Conservation (phyloP, 2,113 vertebrate species). For the Salvator merianae region DNA sequence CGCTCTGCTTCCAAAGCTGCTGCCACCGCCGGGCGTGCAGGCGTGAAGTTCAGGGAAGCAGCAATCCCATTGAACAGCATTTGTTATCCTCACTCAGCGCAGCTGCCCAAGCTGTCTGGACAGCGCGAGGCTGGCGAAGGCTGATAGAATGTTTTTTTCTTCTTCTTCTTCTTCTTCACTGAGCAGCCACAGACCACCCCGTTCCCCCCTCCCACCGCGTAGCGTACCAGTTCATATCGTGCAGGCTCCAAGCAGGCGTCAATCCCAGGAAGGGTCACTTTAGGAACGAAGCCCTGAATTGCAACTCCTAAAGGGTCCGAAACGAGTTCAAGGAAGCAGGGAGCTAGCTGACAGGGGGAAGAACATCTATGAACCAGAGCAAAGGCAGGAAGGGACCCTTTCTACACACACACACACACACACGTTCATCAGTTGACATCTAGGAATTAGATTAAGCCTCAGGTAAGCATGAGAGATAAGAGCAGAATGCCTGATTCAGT, state of each 20-base stretch:
- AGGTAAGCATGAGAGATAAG: neutral
- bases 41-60: neutral
- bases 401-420: too few relatives aligned
- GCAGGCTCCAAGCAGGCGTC: neutral
- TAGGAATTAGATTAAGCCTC: conserved; percentile 2
- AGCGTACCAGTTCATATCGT: neutral
- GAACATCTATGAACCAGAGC: neutral
- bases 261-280: neutral
- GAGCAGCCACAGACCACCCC: neutral
- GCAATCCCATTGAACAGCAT: too few relatives aligned
- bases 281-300: neutral
- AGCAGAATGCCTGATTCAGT: neutral
- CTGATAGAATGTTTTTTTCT: too few relatives aligned
- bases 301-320: neutral
- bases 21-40: neutral
- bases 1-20: neutral
- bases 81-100: neutral
- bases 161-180: neutral
- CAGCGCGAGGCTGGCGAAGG: too few relatives aligned
- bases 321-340: too few relatives aligned
- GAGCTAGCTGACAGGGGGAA: neutral
- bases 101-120: too few relatives aligned
- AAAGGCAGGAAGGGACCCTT: neutral
- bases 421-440: neutral
- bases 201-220: neutral